Percentiles rank a stretch among this genome's conserved stretches.
Conservation (phyloP, 2,888 invertebrate species). For the Polyommatus iphigenia region DNA sequence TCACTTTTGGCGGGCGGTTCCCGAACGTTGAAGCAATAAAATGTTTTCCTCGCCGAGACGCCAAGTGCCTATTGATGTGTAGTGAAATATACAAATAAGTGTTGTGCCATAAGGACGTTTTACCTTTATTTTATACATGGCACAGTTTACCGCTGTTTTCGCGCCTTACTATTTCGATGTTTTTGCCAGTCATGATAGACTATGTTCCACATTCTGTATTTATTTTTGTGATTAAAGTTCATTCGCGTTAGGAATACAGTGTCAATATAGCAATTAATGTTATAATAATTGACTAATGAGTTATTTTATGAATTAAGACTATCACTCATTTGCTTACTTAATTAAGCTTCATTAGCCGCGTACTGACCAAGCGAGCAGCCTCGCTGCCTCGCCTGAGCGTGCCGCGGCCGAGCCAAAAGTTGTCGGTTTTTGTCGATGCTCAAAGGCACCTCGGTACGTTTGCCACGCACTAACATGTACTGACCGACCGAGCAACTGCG, state of each 20-base stretch:
- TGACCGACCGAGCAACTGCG: too few species aligned
- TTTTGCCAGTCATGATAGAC: background rate
- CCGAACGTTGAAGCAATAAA: conserved; percentile 48
- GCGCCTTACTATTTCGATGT: conserved; percentile 2
- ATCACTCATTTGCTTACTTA: background rate
- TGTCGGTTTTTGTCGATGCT: too few species aligned
- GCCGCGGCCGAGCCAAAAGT: too few species aligned
- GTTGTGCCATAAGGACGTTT: conserved; percentile 56
- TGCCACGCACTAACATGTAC: too few species aligned
- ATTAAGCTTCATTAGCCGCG: too few species aligned
- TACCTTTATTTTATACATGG: conserved; percentile 29
- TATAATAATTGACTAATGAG: background rate
- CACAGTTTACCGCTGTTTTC: conserved; percentile 23
- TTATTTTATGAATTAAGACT: too few species aligned
- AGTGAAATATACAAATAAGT: conserved; percentile 46
- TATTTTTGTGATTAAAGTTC: background rate
- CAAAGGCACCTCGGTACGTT: too few species aligned
- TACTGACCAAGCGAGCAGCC: too few species aligned
- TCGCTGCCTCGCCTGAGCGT: too few species aligned
- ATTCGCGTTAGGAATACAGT: background rate
- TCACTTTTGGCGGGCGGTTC: conserved; percentile 35
- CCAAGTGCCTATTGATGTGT: conserved; percentile 65
- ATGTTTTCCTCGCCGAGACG: conserved; percentile 44
- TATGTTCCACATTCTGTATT: background rate
- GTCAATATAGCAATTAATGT: background rate